Base-by-base conservation (phyloP, 1,140 invertebrate genomes). In the Lanistes nyassanus region DNA sequence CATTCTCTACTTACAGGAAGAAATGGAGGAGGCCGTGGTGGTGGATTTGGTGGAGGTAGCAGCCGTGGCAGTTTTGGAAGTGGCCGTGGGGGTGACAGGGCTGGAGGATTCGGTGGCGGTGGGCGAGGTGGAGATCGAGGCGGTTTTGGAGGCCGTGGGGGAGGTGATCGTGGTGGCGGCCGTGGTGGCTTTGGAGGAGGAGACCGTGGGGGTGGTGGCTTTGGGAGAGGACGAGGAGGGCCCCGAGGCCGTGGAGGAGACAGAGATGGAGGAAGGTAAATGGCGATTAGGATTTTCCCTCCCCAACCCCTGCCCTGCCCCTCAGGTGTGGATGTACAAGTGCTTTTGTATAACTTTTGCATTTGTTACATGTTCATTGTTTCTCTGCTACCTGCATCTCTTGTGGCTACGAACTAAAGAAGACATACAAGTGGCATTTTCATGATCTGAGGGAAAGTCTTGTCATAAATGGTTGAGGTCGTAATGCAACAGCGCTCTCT, bases 31-130 rank as follows among this genome's bases (percentile, higher is more conserved):
- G 36, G 67, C 26, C 39, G 67, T 16, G 67, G 65, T 37, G 37
- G n/a, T 68, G 71, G 78, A 29, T 67, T 53, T 36, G 77, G 76
- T 21, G 37, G 60, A 47, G 66, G 73, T 21, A 75, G 75, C 55
- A 42, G 76, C 55, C 73, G 75, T 29, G 36, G 58, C 21, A 39
- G 51, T 39, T 53, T 42, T 55, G 69, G 68, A 23, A 51, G 68
- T 55, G 77, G 51, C 47, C 21, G 53, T 42, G 51, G 55, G 31
- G 64, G 66, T 47, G 60, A 60, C 36, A 31, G 29, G 60, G 56
- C 73, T n/a, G 53, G 58, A 29, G 47, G 76, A 31, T 69, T 68
- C 7, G 71, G 62, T 29, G 34, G 62, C 23, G 74, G 74, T 26
- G 58, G 64, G 21, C 58, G 55, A 23, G 75, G 75, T 7, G 53